Conservation (phyloP, 2,888 invertebrate genomes). For the Hyles lineata region DNA sequence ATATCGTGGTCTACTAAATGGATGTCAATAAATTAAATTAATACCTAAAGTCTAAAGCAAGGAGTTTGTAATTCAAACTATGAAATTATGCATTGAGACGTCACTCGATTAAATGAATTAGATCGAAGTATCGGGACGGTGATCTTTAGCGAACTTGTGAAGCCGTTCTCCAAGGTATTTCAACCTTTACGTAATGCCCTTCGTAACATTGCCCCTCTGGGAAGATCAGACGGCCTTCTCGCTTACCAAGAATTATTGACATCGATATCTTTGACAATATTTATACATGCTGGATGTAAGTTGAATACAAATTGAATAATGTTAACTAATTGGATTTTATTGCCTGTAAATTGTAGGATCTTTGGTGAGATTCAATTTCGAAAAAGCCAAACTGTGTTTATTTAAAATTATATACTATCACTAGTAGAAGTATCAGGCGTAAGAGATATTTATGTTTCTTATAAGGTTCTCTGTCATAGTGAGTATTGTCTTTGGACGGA, state of each 20-base stretch:
- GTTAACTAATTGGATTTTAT: background rate
- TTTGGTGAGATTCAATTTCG: no score
- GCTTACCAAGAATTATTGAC: background rate
- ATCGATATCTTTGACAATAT: background rate
- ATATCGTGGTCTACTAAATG: no score
- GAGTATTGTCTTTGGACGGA: no score
- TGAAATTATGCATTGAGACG: background rate
- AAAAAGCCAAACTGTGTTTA: no score
- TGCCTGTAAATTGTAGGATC: no score
- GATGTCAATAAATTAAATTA: no score
- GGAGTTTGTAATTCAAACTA: background rate
- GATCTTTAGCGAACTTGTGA: slow-evolving; percentile 8
- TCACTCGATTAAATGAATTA: slow-evolving; percentile 8
- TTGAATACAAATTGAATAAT: background rate
- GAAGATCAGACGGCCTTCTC: slow-evolving; percentile 7
- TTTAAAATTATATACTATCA: no score
- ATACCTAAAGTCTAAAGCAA: no score
- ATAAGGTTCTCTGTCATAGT: no score
- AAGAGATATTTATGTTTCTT: no score
- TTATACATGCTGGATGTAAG: background rate
- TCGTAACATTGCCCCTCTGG: slow-evolving; percentile 12
- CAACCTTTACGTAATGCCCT: slow-evolving; percentile 20
- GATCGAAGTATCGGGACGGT: background rate
- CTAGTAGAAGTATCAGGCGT: no score
- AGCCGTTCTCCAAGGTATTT: slow-evolving; percentile 8